phyloP scores from a whole-genome alignment of 2,888 invertebrate species.

The Tenthredo livida region DNA sequence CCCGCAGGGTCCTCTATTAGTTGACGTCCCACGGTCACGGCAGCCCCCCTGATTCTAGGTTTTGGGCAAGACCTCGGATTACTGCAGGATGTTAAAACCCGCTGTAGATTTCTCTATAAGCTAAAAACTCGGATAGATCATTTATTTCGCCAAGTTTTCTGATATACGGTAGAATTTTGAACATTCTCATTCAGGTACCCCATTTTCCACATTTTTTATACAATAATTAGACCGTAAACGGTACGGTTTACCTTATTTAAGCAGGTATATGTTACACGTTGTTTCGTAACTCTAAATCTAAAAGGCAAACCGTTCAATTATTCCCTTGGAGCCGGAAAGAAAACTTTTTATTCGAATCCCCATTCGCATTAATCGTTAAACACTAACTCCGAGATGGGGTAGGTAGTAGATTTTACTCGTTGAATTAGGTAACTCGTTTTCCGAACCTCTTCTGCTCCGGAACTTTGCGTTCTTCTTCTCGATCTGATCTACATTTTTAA shows the following conservation, averaged over 20 bases:
- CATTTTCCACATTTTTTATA: not conserved
- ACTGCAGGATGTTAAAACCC: constrained; percentile 5
- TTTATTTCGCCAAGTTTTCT: not conserved
- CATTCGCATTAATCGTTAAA: not conserved
- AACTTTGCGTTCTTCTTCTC: constrained; percentile 19
- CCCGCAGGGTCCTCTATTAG: constrained; percentile 58
- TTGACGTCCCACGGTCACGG: constrained; percentile 20
- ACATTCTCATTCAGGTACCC: not conserved
- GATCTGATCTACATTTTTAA: constrained; percentile 32
- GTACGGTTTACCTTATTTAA: not conserved
- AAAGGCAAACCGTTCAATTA: constrained; percentile 1
- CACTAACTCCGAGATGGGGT: not conserved
- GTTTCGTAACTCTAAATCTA: not conserved
- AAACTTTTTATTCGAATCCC: not conserved
- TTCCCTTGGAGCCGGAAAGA: not conserved
- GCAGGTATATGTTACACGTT: not conserved
- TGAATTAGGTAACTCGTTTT: constrained; percentile 31
- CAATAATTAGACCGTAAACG: not conserved
- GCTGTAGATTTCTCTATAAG: not conserved
- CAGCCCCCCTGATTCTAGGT: not conserved
- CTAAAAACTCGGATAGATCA: not conserved
- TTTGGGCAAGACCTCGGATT: constrained; percentile 27
- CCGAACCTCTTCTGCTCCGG: not conserved
- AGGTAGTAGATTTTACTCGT: constrained; percentile 9
- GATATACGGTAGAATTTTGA: not conserved